Conservation (phyloP, 2,113 vertebrate species). For the Nibea albiflora region DNA sequence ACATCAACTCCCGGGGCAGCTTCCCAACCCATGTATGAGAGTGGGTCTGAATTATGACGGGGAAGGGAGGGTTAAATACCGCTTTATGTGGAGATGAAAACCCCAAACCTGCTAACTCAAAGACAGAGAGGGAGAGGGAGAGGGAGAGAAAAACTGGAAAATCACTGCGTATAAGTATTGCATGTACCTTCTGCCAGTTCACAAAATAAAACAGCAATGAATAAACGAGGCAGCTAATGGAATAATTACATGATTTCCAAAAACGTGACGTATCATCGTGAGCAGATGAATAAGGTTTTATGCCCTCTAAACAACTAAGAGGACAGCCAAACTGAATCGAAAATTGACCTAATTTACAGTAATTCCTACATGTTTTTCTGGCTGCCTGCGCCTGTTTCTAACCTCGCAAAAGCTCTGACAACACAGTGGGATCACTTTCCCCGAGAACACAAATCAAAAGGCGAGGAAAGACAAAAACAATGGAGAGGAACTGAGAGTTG, state of each 20-base stretch:
- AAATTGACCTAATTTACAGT: conserved; percentile 31
- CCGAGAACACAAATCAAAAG: conserved; percentile 8
- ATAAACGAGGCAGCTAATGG: conserved; percentile 62
- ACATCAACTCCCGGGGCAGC: conserved; percentile 78
- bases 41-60: conserved; percentile 73
- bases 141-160: conserved; percentile 43
- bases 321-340: conserved; percentile 4
- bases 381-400: conserved; percentile 4
- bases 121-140: conserved; percentile 36
- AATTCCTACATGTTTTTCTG: conserved; percentile 23
- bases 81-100: conserved; percentile 67
- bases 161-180: conserved; percentile 15
- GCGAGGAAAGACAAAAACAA: conserved; percentile 4
- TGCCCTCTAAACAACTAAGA: conserved; percentile 20
- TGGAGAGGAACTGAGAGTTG: not conserved
- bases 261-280: conserved; percentile 30
- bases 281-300: conserved; percentile 42
- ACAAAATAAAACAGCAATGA: conserved; percentile 45
- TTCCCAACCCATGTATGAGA: conserved; percentile 77
- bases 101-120: conserved; percentile 60
- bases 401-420: conserved; percentile 19
- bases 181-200: conserved; percentile 18
- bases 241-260: conserved; percentile 50
- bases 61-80: conserved; percentile 49
- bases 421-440: not conserved